Percentiles rank a stretch among this genome's conserved stretches.
These are phyloP conservation scores for Elachura formosa DNA, from an alignment of 2,113 vertebrate species.

Conservation along the genomic window DNA sequence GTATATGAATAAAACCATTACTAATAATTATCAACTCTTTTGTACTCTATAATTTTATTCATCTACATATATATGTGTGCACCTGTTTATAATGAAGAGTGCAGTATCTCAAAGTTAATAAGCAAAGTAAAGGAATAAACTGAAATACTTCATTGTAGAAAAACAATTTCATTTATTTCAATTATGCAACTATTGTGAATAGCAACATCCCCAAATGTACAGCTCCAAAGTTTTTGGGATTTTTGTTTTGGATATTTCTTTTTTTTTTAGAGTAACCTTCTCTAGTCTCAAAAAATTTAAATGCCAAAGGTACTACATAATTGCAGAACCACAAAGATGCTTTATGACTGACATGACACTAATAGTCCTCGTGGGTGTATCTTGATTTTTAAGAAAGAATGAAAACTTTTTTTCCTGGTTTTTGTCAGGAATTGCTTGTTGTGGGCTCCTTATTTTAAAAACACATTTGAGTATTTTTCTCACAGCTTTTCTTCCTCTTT, in stretches of 20 bases:
- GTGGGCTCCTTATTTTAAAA: background rate
- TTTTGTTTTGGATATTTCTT: background rate
- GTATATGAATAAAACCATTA: background rate
- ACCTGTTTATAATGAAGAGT: background rate
- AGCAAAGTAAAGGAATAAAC: background rate
- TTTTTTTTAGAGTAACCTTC: background rate
- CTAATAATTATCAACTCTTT: background rate
- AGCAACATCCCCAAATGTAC: background rate
- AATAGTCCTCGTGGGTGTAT: background rate
- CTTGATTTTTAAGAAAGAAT: background rate
- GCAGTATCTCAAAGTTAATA: background rate
- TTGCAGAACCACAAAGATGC: background rate
- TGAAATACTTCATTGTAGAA: background rate
- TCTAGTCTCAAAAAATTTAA: background rate
- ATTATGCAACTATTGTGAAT: background rate
- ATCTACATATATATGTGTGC: too few species aligned
- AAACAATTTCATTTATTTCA: background rate
- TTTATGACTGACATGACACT: background rate
- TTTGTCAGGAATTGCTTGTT: background rate
- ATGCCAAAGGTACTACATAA: background rate
- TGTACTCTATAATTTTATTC: background rate
- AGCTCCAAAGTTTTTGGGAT: background rate
- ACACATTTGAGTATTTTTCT: background rate
- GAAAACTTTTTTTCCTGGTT: background rate
- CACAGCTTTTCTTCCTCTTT: background rate